Conservation (phyloP, 1,140 invertebrate genomes). For the Scaptomyza montana region DNA sequence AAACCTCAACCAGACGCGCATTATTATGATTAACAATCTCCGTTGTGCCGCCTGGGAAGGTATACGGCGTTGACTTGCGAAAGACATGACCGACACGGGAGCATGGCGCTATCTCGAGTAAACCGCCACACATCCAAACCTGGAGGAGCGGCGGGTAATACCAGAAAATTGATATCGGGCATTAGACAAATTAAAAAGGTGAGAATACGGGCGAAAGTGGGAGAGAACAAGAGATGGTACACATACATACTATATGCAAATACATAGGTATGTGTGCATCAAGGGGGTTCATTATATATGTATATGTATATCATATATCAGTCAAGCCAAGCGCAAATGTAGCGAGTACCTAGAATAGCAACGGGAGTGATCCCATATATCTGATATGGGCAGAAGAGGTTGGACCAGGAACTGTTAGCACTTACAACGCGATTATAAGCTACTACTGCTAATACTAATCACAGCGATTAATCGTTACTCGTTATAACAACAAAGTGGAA, state of each 20-base stretch:
- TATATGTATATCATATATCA: not conserved
- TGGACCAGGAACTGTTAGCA: not conserved
- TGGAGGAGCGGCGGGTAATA: slow-evolving; percentile 80
- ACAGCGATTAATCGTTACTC: not conserved
- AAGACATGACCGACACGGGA: slow-evolving; percentile 98
- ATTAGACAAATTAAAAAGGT: too few relatives aligned
- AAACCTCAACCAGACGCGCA: slow-evolving; percentile 97
- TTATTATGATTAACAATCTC: slow-evolving; percentile 99
- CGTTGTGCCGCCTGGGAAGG: slow-evolving; percentile 98
- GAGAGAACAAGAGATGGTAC: slow-evolving; percentile 46
- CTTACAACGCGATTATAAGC: not conserved
- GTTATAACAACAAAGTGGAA: not conserved
- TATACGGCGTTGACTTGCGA: slow-evolving; percentile 99
- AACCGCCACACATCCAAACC: slow-evolving; percentile 99
- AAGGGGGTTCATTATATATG: not conserved
- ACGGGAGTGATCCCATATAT: slow-evolving; percentile 3
- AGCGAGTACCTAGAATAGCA: slow-evolving; percentile 13
- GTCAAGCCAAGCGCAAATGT: slow-evolving; percentile 52
- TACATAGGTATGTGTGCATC: slow-evolving; percentile 32
- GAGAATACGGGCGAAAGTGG: slow-evolving; percentile 27
- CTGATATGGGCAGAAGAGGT: not conserved
- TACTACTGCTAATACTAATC: not conserved
- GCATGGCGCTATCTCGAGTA: slow-evolving; percentile 95
- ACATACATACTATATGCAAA: too few relatives aligned
- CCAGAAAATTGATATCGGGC: not conserved